These are phyloP conservation scores for Sialis lutaria DNA, from an alignment of 2,888 invertebrate genomes.

Conservation along the genomic window DNA sequence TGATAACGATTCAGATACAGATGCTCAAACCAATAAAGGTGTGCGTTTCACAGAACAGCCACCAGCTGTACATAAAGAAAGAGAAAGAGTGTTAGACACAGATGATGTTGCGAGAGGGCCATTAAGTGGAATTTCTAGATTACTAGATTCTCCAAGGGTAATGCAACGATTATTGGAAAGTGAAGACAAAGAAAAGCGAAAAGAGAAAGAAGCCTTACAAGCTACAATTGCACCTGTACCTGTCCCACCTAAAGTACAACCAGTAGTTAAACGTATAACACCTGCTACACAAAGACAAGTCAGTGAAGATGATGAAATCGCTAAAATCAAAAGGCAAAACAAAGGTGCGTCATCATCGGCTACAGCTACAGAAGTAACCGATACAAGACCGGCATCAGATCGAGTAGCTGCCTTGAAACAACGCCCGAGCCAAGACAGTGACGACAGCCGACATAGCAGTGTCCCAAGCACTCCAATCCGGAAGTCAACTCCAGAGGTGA, in stretches of 20 bases:
- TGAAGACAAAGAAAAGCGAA: conserved; percentile 48
- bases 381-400: conserved; percentile 34
- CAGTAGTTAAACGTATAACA: conserved; percentile 27
- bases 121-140: conserved; percentile 72
- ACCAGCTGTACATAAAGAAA: conserved; percentile 29
- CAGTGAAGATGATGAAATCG: conserved; percentile 81
- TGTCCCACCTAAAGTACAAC: conserved; percentile 33
- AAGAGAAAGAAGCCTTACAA: conserved; percentile 40
- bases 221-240: conserved; percentile 20
- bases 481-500: conserved; percentile 61
- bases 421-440: conserved; percentile 24
- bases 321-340: conserved; percentile 72
- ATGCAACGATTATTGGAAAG: conserved; percentile 72
- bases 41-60: conserved; percentile 48
- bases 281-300: conserved; percentile 55
- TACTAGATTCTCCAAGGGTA: conserved; percentile 75
- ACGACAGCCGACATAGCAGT: conserved; percentile 38
- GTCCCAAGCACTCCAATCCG: conserved; percentile 40
- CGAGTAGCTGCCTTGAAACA: conserved; percentile 30
- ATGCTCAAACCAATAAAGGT: conserved; percentile 35
- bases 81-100: conserved; percentile 65
- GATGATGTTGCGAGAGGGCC: conserved; percentile 78
- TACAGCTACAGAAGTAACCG: conserved; percentile 23
- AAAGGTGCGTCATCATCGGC: conserved; percentile 46
- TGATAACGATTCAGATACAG: conserved; percentile 63